Percentiles rank a stretch among this genome's conserved stretches.
These are phyloP conservation scores for Tineola bisselliella DNA, from an alignment of 2,888 invertebrate genomes.

Conservation along the genomic window DNA sequence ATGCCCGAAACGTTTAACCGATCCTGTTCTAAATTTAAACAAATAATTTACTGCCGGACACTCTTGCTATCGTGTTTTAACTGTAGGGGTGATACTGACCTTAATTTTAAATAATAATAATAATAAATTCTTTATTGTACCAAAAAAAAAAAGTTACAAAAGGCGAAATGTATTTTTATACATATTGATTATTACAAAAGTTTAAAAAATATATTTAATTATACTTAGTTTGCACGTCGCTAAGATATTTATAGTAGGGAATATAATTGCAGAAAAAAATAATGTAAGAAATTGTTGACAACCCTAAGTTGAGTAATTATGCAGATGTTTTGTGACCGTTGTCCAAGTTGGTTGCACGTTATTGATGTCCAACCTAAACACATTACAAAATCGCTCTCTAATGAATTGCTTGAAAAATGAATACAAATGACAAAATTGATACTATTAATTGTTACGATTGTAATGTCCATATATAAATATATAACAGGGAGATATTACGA, in stretches of 20 bases:
- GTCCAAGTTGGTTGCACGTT: constrained; percentile 24
- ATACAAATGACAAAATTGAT: background rate
- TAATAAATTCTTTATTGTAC: background rate
- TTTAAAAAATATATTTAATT: no score
- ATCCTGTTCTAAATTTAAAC: constrained; percentile 65
- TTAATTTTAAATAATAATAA: background rate
- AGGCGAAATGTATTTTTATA: no score
- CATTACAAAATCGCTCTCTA: constrained; percentile 4
- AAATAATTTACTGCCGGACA: constrained; percentile 66
- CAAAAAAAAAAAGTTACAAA: no score
- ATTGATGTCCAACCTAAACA: constrained; percentile 27
- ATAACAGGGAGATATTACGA: no score
- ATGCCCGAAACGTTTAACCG: constrained; percentile 63
- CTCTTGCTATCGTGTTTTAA: constrained; percentile 34
- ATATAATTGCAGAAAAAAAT: no score
- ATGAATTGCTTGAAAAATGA: constrained; percentile 12
- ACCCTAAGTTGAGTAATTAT: constrained; percentile 45
- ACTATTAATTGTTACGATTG: background rate
- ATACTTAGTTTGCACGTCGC: background rate
- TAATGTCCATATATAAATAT: no score
- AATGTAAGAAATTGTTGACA: constrained; percentile 19
- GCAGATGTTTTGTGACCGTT: constrained; percentile 24
- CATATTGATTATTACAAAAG: no score
- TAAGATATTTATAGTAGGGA: background rate
- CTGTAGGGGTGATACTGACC: background rate